Base-by-base conservation (phyloP, 2,888 invertebrate genomes). In the Drosophila infuscata region DNA sequence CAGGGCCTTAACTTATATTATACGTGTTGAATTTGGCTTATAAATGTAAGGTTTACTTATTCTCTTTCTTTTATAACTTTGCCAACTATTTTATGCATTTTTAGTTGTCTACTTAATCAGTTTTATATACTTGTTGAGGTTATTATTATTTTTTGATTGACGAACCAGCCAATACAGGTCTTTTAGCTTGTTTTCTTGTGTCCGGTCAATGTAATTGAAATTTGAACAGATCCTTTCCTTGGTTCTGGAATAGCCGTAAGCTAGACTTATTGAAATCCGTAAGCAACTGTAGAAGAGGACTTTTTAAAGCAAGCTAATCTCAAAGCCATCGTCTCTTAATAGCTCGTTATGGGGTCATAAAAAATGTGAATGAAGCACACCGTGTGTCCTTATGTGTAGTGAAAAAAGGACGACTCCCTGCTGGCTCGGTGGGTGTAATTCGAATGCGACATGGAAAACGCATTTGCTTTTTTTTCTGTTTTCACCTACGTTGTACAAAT, bases 371-470 rank as follows among this genome's bases (percentile, higher is more conserved):
- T 29, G 48, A 11, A 56, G 51, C 49, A n/a, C 38, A 58, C 41
- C 43, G 74, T 38, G 38, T 43, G 41, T 46, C 30, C 58, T 48
- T 58, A 49, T 43, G 38, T 43, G 41, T 29, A 38, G 29, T 12
- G 49, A 38, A 36, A 38, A 56, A 49, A 30, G 56, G 12, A 38
- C 56, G 57, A 57, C 46, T 57, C 33, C 53, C 58, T 52, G 43
- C 36, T 51, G 58, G 46, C 41, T 35, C 56, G 43, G 63, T 49
- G 64, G 59, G 52, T 61, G 60, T 81, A 58, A 61, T 57, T 54
- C 51, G 62, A 72, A 61, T 66, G 74, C 67, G 72, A 82, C 81
- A 82, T 84, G 84, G 72, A 84, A 84, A 82, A 82, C 82, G 82
- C 81, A 82, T 82, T 82, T 82, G 67, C 48, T 43, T 48, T 41